Base-by-base conservation (phyloP, 2,797 vertebrate genomes). In the Anguilla marmorata region DNA sequence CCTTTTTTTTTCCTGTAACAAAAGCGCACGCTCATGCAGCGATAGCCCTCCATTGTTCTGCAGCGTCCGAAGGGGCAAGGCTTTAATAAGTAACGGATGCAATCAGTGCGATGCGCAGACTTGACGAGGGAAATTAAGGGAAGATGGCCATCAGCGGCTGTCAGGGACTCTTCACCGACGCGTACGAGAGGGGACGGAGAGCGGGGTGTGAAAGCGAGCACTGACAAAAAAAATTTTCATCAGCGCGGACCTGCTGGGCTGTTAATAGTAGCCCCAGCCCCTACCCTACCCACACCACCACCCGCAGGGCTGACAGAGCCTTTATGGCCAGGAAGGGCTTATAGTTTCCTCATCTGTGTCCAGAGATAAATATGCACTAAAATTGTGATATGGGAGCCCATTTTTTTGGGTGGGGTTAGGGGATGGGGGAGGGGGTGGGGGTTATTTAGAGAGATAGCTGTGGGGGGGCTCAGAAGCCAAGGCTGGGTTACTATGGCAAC, bases 1-100 rank as follows among this genome's bases (percentile, higher is more conserved):
- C 11, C 30, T 14, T 74, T 12, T 11, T 76, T 24, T 24, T 37
- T 37, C 3, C 4, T 74, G 11, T 12, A 14, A 79, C 30, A 45
- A 79, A 79, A 16, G 11, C 74, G 3, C 4, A 37, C 2, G 14
- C 37, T 79, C 33, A 12, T 21, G 14, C 41, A 79, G 33, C 74
- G 33, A 19, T 33, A 74, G 33, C 74, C 74, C 74, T 5, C 33
- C 74, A 41, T 41, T 79, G 74, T 79, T 12, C 12, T 41, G 69
- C 37, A 6, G 33, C 21, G 74, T 79, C 33, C 33, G 14, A 24
- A 4, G 16, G 37, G 37, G 30, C 5, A 24, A 33, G 69, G 69
- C 69, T 74, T 74, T 74, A 74, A 74, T 74, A 33, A 74, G 69
- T 74, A 74, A 33, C 69, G 33, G 69, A 74, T 74, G 69, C 8